Conservation (phyloP, 2,888 invertebrate genomes). For the Hypercompe scribonia region DNA sequence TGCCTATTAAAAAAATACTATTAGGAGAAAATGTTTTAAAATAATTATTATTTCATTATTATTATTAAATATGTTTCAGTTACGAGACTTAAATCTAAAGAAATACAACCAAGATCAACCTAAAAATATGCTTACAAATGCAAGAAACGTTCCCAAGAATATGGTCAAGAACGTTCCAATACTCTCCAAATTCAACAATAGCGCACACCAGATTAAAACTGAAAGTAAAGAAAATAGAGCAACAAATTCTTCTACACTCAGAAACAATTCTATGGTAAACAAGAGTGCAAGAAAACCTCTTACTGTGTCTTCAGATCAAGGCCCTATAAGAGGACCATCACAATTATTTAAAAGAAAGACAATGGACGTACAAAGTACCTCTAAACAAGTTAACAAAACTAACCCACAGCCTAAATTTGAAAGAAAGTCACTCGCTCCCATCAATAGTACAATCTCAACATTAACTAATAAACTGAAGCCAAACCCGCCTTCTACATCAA, state of each 20-base stretch:
- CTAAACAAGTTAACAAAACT: slow-evolving; percentile 18
- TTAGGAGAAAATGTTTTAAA: too few relatives aligned
- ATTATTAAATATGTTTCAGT: slow-evolving; percentile 57
- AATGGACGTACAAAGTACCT: slow-evolving; percentile 1
- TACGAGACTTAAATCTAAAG: slow-evolving; percentile 73
- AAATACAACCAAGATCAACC: slow-evolving; percentile 64
- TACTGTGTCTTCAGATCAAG: slow-evolving; percentile 3
- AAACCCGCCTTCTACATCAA: slow-evolving; percentile 28
- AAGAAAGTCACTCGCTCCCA: slow-evolving; percentile 25
- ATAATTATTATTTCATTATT: neutral
- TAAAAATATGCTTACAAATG: slow-evolving; percentile 46
- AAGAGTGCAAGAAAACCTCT: neutral
- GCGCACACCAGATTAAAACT: slow-evolving; percentile 41
- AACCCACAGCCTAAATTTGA: slow-evolving; percentile 4
- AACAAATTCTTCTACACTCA: slow-evolving; percentile 26
- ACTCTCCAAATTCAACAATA: slow-evolving; percentile 50
- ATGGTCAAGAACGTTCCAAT: slow-evolving; percentile 53
- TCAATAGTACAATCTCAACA: slow-evolving; percentile 52
- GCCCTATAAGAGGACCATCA: neutral
- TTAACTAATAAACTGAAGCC: slow-evolving; percentile 44
- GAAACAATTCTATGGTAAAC: slow-evolving; percentile 16
- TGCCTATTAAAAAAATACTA: too few relatives aligned
- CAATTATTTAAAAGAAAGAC: slow-evolving; percentile 19
- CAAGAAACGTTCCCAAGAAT: slow-evolving; percentile 26
- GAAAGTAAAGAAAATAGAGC: slow-evolving; percentile 27